Percentiles rank a stretch among this genome's conserved stretches.
phyloP scores from a whole-genome alignment of 2,888 invertebrate genomes.

The Morpho deidamia region DNA sequence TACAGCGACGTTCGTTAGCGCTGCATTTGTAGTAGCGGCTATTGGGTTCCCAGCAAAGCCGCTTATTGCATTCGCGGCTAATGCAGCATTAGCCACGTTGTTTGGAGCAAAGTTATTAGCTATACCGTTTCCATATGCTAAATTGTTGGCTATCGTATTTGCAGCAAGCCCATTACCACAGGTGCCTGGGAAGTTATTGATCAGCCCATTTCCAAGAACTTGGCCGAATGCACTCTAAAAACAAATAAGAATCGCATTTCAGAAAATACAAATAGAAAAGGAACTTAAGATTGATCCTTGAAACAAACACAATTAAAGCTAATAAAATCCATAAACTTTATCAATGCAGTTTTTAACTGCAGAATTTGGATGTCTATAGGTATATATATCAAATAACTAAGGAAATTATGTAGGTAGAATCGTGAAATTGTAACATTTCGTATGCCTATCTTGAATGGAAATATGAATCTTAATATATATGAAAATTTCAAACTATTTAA shows the following conservation, averaged over 20 bases:
- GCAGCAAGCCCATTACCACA: conserved; percentile 5
- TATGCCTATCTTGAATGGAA: too few species aligned
- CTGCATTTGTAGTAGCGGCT: conserved; percentile 16
- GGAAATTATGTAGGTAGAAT: background rate
- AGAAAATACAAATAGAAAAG: background rate
- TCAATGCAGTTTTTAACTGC: background rate
- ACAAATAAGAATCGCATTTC: background rate
- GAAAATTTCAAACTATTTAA: background rate
- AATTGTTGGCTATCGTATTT: conserved; percentile 9
- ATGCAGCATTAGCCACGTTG: conserved; percentile 3
- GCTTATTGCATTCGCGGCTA: conserved; percentile 3
- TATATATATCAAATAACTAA: background rate
- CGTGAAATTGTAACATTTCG: background rate
- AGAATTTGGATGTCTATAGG: background rate
- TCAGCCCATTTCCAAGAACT: conserved; percentile 19
- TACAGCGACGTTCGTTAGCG: conserved; percentile 7
- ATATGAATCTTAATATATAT: too few species aligned
- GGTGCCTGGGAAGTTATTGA: conserved; percentile 20
- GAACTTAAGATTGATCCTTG: background rate
- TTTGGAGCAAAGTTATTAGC: conserved; percentile 1
- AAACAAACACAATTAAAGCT: background rate
- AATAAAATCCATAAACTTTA: background rate
- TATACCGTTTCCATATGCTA: conserved; percentile 1
- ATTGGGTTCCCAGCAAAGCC: conserved; percentile 21
- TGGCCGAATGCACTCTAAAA: conserved; percentile 34